Percentiles rank a stretch among this genome's conserved stretches.
phyloP scores from a whole-genome alignment of 2,888 invertebrate genomes.

The Ferdinandea cuprea region DNA sequence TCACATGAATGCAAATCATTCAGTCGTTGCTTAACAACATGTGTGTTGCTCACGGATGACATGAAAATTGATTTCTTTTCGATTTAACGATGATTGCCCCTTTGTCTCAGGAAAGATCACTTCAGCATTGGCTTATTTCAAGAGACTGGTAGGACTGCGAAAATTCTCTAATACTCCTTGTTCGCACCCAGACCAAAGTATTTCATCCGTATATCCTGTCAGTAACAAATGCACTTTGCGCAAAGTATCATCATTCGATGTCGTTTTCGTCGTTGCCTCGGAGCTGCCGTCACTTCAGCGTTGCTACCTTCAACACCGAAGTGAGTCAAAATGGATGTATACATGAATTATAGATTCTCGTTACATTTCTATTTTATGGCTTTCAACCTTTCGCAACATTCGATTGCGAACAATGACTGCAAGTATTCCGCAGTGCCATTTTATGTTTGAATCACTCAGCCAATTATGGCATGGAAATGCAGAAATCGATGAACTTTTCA shows the following conservation, averaged over 20 bases:
- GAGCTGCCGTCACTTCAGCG: slow-evolving; percentile 24
- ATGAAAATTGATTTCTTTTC: slow-evolving; percentile 68
- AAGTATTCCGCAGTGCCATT: slow-evolving; percentile 12
- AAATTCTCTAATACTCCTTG: slow-evolving; percentile 6
- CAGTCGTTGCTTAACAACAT: slow-evolving; percentile 46
- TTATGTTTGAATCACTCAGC: neutral
- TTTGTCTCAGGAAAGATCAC: slow-evolving; percentile 64
- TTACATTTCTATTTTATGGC: slow-evolving; percentile 59
- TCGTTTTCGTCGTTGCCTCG: neutral
- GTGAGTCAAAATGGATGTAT: slow-evolving; percentile 51
- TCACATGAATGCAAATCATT: slow-evolving; percentile 65
- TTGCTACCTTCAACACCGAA: slow-evolving; percentile 25
- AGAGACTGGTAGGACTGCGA: neutral
- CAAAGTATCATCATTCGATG: slow-evolving; percentile 49
- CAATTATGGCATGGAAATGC: slow-evolving; percentile 22
- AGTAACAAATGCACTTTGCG: slow-evolving; percentile 67
- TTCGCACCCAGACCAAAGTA: slow-evolving; percentile 21
- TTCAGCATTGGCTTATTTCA: slow-evolving; percentile 32
- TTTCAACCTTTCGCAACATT: slow-evolving; percentile 47
- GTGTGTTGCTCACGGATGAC: slow-evolving; percentile 50
- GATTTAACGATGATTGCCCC: slow-evolving; percentile 65
- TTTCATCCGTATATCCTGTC: slow-evolving; percentile 49
- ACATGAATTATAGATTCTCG: slow-evolving; percentile 66
- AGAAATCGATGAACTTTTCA: slow-evolving; percentile 51
- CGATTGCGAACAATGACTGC: slow-evolving; percentile 3